A percentile compares a stretch with the other conserved stretches of the same genome.
Conservation (phyloP, 2,888 invertebrate species). For the Sphaerophoria rueppellii region DNA sequence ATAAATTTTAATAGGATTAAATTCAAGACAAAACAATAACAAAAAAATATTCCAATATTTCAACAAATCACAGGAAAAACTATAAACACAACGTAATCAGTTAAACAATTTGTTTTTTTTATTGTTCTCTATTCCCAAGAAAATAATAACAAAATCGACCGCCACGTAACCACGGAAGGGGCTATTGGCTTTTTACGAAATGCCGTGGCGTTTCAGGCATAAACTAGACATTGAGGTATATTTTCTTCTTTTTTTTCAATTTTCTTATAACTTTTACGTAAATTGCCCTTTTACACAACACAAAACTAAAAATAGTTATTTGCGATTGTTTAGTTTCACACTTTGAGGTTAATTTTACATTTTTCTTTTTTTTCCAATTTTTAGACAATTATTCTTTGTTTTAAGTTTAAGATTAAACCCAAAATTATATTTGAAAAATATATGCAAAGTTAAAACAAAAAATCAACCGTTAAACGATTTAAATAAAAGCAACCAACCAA, state of each 20-base stretch:
- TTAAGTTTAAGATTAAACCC: not conserved
- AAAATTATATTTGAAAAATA: not conserved
- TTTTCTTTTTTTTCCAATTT: not conserved
- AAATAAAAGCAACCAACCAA: constrained; percentile 45
- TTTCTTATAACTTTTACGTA: constrained; percentile 57
- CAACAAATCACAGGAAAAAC: constrained; percentile 54
- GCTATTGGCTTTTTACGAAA: constrained; percentile 31
- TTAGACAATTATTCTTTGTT: not conserved
- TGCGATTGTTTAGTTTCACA: not conserved
- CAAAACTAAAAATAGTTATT: constrained; percentile 43
- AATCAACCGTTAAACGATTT: constrained; percentile 23
- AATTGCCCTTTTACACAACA: constrained; percentile 58
- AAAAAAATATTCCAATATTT: constrained; percentile 1
- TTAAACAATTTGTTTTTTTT: constrained; percentile 27
- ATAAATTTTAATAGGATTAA: constrained; percentile 57
- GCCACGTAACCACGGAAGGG: constrained; percentile 14
- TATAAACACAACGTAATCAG: constrained; percentile 56
- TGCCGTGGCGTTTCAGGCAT: constrained; percentile 44
- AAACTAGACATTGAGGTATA: constrained; percentile 14
- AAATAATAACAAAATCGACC: constrained; percentile 24
- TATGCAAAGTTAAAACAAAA: not conserved
- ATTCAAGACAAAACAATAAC: not conserved
- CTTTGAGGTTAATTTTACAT: not conserved
- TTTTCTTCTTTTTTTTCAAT: constrained; percentile 10
- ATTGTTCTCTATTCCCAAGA: constrained; percentile 10